A percentile compares a stretch with the other conserved stretches of the same genome.
Conservation (phyloP, 1,140 invertebrate species). For the Lutraria rhynchaena region DNA sequence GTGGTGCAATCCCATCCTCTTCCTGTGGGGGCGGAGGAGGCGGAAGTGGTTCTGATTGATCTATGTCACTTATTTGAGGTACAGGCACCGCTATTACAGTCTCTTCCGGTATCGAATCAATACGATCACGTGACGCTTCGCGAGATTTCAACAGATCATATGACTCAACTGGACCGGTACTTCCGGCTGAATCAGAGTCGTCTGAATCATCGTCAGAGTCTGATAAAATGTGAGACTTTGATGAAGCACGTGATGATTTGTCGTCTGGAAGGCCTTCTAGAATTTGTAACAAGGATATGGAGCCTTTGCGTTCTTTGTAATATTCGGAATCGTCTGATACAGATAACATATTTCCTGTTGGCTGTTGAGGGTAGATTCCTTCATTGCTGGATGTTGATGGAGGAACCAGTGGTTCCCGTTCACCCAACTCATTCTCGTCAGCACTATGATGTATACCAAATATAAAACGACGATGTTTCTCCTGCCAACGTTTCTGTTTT, state of each 20-base stretch:
- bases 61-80: background rate
- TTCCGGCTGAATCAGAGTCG: slow-evolving; percentile 43
- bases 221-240: slow-evolving; percentile 48
- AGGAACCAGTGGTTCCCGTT: slow-evolving; percentile 53
- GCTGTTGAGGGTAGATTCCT: background rate
- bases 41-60: background rate
- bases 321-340: slow-evolving; percentile 55
- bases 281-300: slow-evolving; percentile 51
- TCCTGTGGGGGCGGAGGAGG: slow-evolving; percentile 22
- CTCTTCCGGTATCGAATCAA: slow-evolving; percentile 41
- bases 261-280: slow-evolving; percentile 58
- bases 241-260: slow-evolving; percentile 45
- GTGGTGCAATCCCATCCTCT: background rate
- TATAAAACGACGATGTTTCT: slow-evolving; percentile 77
- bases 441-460: slow-evolving; percentile 69
- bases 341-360: slow-evolving; percentile 36
- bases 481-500: slow-evolving; percentile 79
- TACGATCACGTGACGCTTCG: slow-evolving; percentile 35
- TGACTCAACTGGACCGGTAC: slow-evolving; percentile 46
- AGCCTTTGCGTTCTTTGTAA: slow-evolving; percentile 48
- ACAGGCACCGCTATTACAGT: slow-evolving; percentile 21
- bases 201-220: slow-evolving; percentile 40
- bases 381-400: slow-evolving; percentile 47
- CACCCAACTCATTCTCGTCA: slow-evolving; percentile 64
- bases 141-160: slow-evolving; percentile 55